phyloP scores from a whole-genome alignment of 2,888 invertebrate species.

The Hydrotaea diabolus region DNA sequence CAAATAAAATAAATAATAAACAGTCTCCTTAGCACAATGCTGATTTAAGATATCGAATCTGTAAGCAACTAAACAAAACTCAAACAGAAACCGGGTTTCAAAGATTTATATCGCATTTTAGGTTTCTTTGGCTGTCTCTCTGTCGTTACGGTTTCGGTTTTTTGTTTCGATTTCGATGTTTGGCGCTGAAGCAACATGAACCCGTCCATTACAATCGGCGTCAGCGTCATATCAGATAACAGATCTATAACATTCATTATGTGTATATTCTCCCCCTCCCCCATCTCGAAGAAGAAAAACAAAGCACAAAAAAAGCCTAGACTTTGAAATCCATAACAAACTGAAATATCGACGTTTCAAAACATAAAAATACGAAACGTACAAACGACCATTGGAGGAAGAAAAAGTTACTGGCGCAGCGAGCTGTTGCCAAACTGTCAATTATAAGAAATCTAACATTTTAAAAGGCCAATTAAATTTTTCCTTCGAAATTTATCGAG shows the following conservation, averaged over 20 bases:
- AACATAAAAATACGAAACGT: background rate
- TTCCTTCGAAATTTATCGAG: constrained; percentile 58
- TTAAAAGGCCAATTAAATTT: constrained; percentile 63
- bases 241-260: constrained; percentile 45
- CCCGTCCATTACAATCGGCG: constrained; percentile 33
- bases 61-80: constrained; percentile 26
- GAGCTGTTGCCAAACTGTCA: constrained; percentile 52
- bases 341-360: too few relatives aligned
- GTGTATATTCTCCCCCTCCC: background rate
- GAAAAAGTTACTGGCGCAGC: background rate
- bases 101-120: constrained; percentile 47
- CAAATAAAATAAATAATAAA: background rate
- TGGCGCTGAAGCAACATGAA: constrained; percentile 13
- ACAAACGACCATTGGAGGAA: constrained; percentile 17
- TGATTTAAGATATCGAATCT: background rate
- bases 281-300: constrained; percentile 10
- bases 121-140: background rate
- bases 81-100: background rate
- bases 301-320: constrained; percentile 9
- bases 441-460: constrained; percentile 54
- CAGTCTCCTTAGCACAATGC: background rate
- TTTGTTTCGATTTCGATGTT: constrained; percentile 1
- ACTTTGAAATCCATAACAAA: background rate
- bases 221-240: constrained; percentile 45
- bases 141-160: too few relatives aligned